phyloP scores from a whole-genome alignment of 2,888 invertebrate genomes.

The Drosophila anceps region DNA sequence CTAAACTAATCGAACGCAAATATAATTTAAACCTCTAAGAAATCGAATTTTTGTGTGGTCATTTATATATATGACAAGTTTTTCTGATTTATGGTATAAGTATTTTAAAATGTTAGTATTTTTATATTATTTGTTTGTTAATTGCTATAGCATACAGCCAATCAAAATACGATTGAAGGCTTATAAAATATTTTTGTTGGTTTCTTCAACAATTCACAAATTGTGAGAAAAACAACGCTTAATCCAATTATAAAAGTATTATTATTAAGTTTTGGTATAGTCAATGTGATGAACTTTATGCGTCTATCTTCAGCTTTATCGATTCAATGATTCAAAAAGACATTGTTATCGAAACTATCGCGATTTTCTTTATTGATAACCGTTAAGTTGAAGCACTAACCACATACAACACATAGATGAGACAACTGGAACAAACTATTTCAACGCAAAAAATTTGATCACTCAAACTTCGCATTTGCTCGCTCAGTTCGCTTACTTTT shows the following conservation, averaged over 20 bases:
- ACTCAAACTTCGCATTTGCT: too few relatives aligned
- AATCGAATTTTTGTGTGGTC: not conserved
- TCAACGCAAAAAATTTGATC: too few relatives aligned
- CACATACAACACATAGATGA: too few relatives aligned
- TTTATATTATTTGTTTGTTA: not conserved
- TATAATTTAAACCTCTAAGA: not conserved
- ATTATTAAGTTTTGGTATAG: too few relatives aligned
- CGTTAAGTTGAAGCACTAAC: too few relatives aligned
- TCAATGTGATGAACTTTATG: too few relatives aligned
- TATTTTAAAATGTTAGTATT: not conserved
- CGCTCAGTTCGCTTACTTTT: too few relatives aligned
- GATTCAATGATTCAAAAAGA: not conserved
- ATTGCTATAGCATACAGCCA: not conserved
- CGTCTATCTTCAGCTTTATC: not conserved
- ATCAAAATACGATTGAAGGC: too few relatives aligned
- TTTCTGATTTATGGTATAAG: not conserved
- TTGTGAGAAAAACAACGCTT: too few relatives aligned
- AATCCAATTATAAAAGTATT: too few relatives aligned
- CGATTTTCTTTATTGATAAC: slow-evolving; percentile 13
- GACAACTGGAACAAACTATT: too few relatives aligned
- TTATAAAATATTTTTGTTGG: not conserved
- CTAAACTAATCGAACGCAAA: not conserved
- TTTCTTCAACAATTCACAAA: too few relatives aligned
- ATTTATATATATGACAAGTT: not conserved
- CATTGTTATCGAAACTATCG: slow-evolving; percentile 3